A percentile compares a stretch with the other conserved stretches of the same genome.
phyloP scores from a whole-genome alignment of 1,140 invertebrate species.

The Frieseomelitta varia region DNA sequence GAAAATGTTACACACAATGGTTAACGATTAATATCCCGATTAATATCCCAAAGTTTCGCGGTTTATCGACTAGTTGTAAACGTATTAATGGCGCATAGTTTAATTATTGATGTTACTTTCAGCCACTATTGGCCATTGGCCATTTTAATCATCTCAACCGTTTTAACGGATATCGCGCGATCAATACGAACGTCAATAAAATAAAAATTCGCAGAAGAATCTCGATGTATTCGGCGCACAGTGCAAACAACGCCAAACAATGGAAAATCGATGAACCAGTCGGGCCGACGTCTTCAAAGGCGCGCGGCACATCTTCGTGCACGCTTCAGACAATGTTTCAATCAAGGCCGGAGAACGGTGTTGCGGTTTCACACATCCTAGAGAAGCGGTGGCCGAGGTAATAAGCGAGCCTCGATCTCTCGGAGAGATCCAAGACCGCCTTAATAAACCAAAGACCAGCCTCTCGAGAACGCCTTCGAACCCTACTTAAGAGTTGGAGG shows the following conservation, averaged over 20 bases:
- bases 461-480: conserved; percentile 37
- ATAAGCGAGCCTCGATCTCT: conserved; percentile 52
- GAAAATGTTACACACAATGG: not conserved
- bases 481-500: conserved; percentile 25
- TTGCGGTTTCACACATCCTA: conserved; percentile 35
- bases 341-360: conserved; percentile 37
- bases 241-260: not conserved
- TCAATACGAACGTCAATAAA: too few relatives aligned
- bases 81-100: not conserved
- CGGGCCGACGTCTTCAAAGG: not conserved
- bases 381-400: conserved; percentile 34
- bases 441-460: conserved; percentile 56
- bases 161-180: too few relatives aligned
- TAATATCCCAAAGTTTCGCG: not conserved
- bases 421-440: conserved; percentile 25
- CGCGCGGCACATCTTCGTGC: conserved; percentile 28
- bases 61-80: not conserved
- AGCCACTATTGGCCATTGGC: too few relatives aligned
- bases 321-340: conserved; percentile 58
- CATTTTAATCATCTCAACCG: not conserved
- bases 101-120: not conserved
- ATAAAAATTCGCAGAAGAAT: too few relatives aligned
- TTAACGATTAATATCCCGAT: not conserved
- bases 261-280: conserved; percentile 3
- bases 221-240: not conserved